Evolutionary conservation across 1,140 invertebrate genomes (phyloP).

Genomic region (Littorina saxatilis): DNA sequence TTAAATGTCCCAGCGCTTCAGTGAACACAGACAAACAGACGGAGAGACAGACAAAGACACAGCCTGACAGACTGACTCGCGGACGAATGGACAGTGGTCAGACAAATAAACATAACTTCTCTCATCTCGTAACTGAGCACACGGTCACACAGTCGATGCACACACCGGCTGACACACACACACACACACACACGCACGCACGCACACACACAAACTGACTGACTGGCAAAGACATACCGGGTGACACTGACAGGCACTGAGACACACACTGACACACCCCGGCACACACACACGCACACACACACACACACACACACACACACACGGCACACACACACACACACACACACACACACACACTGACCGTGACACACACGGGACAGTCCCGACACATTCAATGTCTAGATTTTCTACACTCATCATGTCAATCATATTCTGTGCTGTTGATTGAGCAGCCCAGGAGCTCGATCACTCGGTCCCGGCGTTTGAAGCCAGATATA

Average conservation of each 20-base stretch:
- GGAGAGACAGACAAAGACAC: slow-evolving; percentile 1
- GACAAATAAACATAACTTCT: background rate
- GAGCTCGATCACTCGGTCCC: too few relatives aligned
- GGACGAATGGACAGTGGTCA: background rate
- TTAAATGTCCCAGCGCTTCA: too few relatives aligned
- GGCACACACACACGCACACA: slow-evolving; percentile 7
- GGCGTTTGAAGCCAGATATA: too few relatives aligned
- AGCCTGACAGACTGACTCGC: slow-evolving; percentile 13
- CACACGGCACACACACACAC: background rate
- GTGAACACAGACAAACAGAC: background rate
- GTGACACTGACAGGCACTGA: background rate
- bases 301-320: background rate
- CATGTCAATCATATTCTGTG: background rate
- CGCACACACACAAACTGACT: slow-evolving; percentile 3
- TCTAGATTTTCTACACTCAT: background rate
- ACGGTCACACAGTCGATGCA: background rate
- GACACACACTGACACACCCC: background rate
- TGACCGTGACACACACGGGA: too few relatives aligned
- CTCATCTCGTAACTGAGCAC: background rate
- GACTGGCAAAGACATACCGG: background rate
- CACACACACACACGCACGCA: slow-evolving; percentile 17
- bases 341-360: too few relatives aligned
- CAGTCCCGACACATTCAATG: background rate
- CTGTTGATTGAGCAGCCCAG: too few relatives aligned
- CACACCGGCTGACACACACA: slow-evolving; percentile 14